A percentile compares a stretch with the other conserved stretches of the same genome.
These are phyloP conservation scores for Panagrolaimus sp. DNA, from an alignment of 1,140 invertebrate genomes.

Conservation along the genomic window DNA sequence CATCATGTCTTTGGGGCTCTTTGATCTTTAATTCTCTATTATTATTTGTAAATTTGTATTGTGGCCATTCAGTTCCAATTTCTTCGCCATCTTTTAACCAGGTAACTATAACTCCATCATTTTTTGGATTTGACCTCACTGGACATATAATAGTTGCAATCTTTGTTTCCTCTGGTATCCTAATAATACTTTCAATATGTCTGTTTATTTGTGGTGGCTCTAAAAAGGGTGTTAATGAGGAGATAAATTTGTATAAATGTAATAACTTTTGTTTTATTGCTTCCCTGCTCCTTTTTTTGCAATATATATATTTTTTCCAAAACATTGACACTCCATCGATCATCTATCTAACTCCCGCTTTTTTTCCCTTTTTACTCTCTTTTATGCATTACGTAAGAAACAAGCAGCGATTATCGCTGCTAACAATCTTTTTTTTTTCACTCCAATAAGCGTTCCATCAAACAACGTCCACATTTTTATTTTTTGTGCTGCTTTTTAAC, in stretches of 20 bases:
- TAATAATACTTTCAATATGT: background rate
- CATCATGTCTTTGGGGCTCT: background rate
- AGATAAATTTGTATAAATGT: background rate
- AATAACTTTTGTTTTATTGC: background rate
- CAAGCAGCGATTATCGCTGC: background rate
- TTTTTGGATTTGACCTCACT: background rate
- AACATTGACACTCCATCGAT: constrained; percentile 7
- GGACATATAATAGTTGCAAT: constrained; percentile 3
- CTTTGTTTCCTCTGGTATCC: background rate
- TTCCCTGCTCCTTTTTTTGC: background rate
- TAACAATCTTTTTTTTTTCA: constrained; percentile 1
- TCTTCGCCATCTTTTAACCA: constrained; percentile 10
- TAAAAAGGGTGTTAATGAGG: constrained; percentile 9
- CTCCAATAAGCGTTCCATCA: constrained; percentile 14
- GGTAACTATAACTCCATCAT: constrained; percentile 9
- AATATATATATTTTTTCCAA: too few relatives aligned
- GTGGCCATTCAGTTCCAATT: background rate
- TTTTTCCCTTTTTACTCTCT: background rate
- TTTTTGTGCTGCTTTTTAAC: constrained; percentile 7
- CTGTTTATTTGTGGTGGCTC: constrained; percentile 8
- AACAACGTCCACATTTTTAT: background rate
- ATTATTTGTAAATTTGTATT: constrained; percentile 7
- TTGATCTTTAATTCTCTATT: background rate
- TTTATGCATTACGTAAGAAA: too few relatives aligned
- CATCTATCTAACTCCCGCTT: constrained; percentile 3